These are phyloP conservation scores for Notolepis coatsorum DNA, from an alignment of 2,797 vertebrate species.

Conservation along the genomic window DNA sequence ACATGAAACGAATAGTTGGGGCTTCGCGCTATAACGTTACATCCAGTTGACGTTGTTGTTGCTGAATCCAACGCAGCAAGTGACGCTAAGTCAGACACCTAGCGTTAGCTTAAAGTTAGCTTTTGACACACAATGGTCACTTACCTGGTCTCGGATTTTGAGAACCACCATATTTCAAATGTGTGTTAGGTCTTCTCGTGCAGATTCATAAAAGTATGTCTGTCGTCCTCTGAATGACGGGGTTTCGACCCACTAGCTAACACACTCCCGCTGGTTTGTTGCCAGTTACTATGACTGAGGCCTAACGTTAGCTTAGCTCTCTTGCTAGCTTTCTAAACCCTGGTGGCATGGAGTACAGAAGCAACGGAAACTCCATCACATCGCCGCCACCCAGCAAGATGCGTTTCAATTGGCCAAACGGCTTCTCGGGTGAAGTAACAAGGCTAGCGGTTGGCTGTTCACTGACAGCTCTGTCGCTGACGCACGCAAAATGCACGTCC, in stretches of 20 bases:
- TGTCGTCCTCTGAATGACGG: conserved; percentile 45
- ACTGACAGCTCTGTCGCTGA: conserved; percentile 26
- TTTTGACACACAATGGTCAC: conserved; percentile 38
- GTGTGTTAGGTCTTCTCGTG: conserved; percentile 69
- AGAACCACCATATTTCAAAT: conserved; percentile 83
- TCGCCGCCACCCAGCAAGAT: conserved; percentile 68
- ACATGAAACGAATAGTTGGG: conserved; percentile 38
- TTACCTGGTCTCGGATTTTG: conserved; percentile 84
- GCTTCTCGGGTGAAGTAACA: conserved; percentile 16
- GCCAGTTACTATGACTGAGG: conserved; percentile 51
- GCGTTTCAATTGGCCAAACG: conserved; percentile 46
- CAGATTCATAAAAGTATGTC: conserved; percentile 66
- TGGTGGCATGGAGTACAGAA: conserved; percentile 69
- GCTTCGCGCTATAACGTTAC: conserved; percentile 54
- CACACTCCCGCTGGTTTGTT: conserved; percentile 50
- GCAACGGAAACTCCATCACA: conserved; percentile 79
- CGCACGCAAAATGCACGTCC: conserved; percentile 25
- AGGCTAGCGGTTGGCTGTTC: conserved; percentile 43
- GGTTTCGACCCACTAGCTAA: conserved; percentile 39
- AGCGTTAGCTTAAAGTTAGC: conserved; percentile 46
- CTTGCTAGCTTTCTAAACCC: conserved; percentile 71
- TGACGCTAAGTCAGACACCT: conserved; percentile 41
- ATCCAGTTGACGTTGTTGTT: conserved; percentile 46
- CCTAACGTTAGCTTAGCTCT: conserved; percentile 74
- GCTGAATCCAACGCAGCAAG: too few relatives aligned